Percentiles rank a stretch among this genome's conserved stretches.
phyloP scores from a whole-genome alignment of 2,113 vertebrate species.

The Platycercus adscitus region DNA sequence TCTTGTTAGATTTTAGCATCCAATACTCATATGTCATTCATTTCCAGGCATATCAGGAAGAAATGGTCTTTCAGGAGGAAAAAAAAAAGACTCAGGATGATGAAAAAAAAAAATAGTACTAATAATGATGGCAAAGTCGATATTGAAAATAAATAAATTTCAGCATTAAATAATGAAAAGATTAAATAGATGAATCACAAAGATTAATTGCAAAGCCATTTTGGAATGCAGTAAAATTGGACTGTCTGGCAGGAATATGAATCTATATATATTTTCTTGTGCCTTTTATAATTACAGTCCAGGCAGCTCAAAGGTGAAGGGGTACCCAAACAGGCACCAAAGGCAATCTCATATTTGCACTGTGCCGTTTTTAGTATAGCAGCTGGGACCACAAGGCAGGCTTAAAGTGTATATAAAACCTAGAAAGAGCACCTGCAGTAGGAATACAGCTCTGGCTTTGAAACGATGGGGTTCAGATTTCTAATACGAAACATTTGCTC shows the following conservation, averaged over 20 bases:
- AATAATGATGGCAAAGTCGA: neutral
- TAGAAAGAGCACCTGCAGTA: neutral
- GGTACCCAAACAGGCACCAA: neutral
- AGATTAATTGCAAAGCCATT: neutral
- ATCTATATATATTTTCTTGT: neutral
- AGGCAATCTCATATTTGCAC: neutral
- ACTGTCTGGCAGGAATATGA: neutral
- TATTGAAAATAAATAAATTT: neutral
- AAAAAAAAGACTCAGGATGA: neutral
- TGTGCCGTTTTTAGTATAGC: neutral
- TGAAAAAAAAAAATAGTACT: neutral
- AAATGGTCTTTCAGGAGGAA: constrained; percentile 13
- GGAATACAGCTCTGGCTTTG: neutral
- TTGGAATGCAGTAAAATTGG: neutral
- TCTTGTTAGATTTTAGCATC: constrained; percentile 40
- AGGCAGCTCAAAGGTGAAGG: neutral
- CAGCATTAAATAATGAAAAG: neutral
- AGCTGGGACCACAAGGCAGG: neutral
- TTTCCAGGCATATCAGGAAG: neutral
- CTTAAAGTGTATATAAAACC: neutral
- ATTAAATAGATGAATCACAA: neutral
- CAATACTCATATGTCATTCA: neutral
- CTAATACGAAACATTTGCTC: constrained; percentile 13
- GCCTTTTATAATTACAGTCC: neutral
- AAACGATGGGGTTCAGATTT: neutral